Evolutionary conservation across 30 jellyfish, hydroid and myxozoan species (phyloP).

Genomic region (Aurelia coerulea): DNA sequence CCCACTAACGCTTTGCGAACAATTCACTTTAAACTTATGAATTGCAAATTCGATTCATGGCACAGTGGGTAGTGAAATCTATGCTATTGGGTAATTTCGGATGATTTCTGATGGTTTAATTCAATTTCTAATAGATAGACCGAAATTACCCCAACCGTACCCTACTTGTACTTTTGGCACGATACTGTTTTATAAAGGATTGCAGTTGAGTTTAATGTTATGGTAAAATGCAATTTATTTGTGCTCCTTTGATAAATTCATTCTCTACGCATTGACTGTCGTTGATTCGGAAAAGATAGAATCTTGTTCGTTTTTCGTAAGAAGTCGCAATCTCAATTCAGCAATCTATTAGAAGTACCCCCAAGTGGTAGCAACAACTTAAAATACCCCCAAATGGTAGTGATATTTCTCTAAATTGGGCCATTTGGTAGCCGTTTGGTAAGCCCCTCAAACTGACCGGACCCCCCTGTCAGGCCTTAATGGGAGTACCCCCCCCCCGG

Average conservation of each 20-base stretch:
- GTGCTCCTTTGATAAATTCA: neutral
- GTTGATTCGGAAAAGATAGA: conserved; percentile 2
- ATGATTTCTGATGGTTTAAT: too few species aligned
- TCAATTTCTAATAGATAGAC: too few species aligned
- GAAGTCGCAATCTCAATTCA: neutral
- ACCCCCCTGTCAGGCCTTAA: too few species aligned
- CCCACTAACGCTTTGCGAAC: too few species aligned
- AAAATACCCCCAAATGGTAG: conserved; percentile 9
- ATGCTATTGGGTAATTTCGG: too few species aligned
- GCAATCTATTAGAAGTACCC: conserved; percentile 11
- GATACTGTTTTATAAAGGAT: too few species aligned
- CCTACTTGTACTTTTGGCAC: too few species aligned
- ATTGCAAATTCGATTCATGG: too few species aligned
- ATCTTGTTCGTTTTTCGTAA: neutral
- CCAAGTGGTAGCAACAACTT: neutral
- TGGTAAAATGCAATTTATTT: conserved; percentile 6
- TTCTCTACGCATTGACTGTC: conserved; percentile 10
- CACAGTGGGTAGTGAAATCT: too few species aligned
- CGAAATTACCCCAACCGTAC: too few species aligned
- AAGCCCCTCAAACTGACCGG: neutral
- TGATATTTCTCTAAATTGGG: conserved; percentile 19
- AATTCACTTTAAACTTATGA: too few species aligned
- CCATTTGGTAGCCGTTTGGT: conserved; percentile 17
- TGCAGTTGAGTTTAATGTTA: too few species aligned
- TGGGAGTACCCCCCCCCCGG: conserved; percentile 3